Percentiles rank a stretch among this genome's conserved stretches.
Evolutionary conservation across 1,140 invertebrate genomes (phyloP).

Genomic region (Drosophila malerkotliana): DNA sequence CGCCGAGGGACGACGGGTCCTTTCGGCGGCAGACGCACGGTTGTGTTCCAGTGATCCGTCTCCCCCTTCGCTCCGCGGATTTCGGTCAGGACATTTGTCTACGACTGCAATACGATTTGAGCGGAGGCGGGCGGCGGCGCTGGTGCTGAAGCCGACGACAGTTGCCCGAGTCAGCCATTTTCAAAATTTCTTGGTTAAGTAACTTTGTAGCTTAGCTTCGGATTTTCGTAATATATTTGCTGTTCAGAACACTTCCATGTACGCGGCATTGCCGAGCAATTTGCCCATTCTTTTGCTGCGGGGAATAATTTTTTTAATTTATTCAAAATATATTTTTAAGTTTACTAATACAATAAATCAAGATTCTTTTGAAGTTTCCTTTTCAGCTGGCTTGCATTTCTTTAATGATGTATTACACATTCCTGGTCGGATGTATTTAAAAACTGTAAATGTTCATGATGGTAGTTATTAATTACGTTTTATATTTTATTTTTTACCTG

Average conservation of each 20-base stretch:
- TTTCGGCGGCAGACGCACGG: slow-evolving; percentile 76
- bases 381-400: neutral
- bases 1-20: slow-evolving; percentile 76
- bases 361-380: too few species aligned
- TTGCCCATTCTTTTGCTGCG: slow-evolving; percentile 82
- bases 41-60: slow-evolving; percentile 57
- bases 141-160: slow-evolving; percentile 78
- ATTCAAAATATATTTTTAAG: neutral
- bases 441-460: neutral
- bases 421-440: neutral
- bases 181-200: slow-evolving; percentile 84
- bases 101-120: slow-evolving; percentile 61
- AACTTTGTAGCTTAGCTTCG: slow-evolving; percentile 84
- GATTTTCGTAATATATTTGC: slow-evolving; percentile 84
- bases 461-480: neutral
- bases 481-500: neutral
- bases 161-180: slow-evolving; percentile 83
- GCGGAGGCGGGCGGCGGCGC: slow-evolving; percentile 64
- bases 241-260: slow-evolving; percentile 84
- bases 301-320: slow-evolving; percentile 18
- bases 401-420: neutral
- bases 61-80: slow-evolving; percentile 56
- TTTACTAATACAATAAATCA: too few species aligned
- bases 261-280: slow-evolving; percentile 84
- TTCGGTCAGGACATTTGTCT: slow-evolving; percentile 28